Evolutionary conservation across 2,113 vertebrate genomes (phyloP), one percentile per base, ranked within the genome.

Genomic region (Globicephala melas): DNA sequence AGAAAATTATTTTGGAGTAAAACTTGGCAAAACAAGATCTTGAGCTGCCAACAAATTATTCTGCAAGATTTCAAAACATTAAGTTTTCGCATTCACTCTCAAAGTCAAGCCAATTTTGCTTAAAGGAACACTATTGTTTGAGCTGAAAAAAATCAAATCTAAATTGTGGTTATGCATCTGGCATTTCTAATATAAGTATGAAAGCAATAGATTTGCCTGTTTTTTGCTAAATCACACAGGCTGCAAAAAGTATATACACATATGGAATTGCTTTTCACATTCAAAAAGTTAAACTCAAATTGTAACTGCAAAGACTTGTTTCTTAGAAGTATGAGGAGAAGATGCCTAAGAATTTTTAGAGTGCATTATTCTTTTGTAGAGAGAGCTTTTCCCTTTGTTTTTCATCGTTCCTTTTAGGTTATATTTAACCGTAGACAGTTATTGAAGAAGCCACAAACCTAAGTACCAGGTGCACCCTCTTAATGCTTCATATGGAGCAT

Each of bases 1-100:
- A 97, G 95, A 95, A 97, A 96, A 98, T 96, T 96, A 97, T 98
- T 98, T 97, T 96, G 90, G 94, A 98, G 84, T 95, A 97, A 97
- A 98, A 96, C 92, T 98, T 97, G 96, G 97, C 97, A 97, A 97
- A 97, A 97, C 80, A 96, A 85, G 47, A 81, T 95, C 79, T 93
- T 91, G 63, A 88, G 41, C 63, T 97, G 96, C 97, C 97, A 98
- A 95, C 92, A 97, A 96, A 97, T 97, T 96, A 94, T 97, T 94
- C 92, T 98, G 76, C 87, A 97, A 93, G 91, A 96, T 97, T 96
- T 98, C 94, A 97, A 90, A 98, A 96, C 97, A 96, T 96, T 96
- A 96, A 89, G 67, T 98, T 97, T 98, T 95, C 85, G 55, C 85
- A 93, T 97, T 97, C 82, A 82, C 77, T 93, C 94, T 97, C 84